Evolutionary conservation across 2,888 invertebrate genomes (phyloP).

Genomic region (Temnothorax rugatulus): DNA sequence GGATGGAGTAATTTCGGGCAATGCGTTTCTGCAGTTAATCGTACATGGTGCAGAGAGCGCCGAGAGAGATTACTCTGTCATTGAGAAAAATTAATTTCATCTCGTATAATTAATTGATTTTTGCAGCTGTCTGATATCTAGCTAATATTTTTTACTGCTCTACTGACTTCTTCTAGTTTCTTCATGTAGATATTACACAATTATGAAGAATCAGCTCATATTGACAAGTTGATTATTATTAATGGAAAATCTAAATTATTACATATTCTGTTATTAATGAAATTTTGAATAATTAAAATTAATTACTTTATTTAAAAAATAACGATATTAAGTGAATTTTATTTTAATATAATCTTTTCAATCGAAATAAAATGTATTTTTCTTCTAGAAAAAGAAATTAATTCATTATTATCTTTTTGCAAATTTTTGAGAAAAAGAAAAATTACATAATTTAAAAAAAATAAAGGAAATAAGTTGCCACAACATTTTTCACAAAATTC

Average conservation of each 20-base stretch:
- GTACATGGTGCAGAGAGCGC: background rate
- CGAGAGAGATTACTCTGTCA: conserved; percentile 30
- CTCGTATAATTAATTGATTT: conserved; percentile 16
- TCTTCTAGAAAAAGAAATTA: background rate
- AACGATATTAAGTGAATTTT: background rate
- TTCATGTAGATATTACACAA: background rate
- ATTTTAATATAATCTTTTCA: background rate
- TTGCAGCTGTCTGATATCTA: background rate
- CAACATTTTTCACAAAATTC: background rate
- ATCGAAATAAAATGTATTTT: background rate
- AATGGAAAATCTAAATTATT: background rate
- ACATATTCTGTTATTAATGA: background rate
- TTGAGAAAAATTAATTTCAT: conserved; percentile 20
- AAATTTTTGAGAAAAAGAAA: background rate
- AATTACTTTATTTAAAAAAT: background rate
- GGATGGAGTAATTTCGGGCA: conserved; percentile 51
- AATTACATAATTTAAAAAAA: background rate
- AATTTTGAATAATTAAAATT: background rate
- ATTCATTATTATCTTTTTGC: background rate
- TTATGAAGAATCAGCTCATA: background rate
- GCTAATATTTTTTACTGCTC: background rate
- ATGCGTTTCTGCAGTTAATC: conserved; percentile 47
- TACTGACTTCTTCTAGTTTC: background rate
- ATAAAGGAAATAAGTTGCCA: background rate
- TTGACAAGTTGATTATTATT: background rate